Conservation (phyloP, 1,140 invertebrate genomes). For the Drosophila ogumai region DNA sequence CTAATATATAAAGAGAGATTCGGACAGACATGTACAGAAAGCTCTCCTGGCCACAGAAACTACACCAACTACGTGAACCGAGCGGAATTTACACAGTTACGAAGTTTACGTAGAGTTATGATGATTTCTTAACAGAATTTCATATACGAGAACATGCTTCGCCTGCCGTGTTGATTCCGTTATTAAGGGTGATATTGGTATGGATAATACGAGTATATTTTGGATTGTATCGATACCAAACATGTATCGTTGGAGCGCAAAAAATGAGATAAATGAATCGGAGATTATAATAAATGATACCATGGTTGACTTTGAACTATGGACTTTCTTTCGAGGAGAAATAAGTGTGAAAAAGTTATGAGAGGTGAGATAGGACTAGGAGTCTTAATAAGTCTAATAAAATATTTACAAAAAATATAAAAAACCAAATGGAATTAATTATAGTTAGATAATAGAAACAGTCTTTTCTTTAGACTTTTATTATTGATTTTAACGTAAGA, state of each 20-base stretch:
- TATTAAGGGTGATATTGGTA: conserved; percentile 12
- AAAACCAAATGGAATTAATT: not conserved
- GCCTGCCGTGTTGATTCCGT: conserved; percentile 86
- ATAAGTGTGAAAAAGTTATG: not conserved
- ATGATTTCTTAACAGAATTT: conserved; percentile 91
- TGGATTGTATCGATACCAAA: conserved; percentile 29
- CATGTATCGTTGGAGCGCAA: conserved; percentile 50
- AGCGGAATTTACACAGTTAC: conserved; percentile 41
- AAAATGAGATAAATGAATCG: conserved; percentile 73
- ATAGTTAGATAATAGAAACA: not conserved
- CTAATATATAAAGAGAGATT: not conserved
- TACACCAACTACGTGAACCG: conserved; percentile 49
- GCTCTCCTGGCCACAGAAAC: conserved; percentile 37
- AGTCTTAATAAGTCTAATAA: not conserved
- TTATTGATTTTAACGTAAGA: not conserved
- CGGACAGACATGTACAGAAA: conserved; percentile 35
- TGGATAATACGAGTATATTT: conserved; percentile 18
- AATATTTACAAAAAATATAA: not conserved
- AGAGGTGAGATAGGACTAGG: not conserved
- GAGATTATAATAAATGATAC: conserved; percentile 53
- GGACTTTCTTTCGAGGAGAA: not conserved
- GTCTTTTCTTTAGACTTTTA: not conserved
- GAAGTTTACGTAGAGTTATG: conserved; percentile 38
- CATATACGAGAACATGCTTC: conserved; percentile 93
- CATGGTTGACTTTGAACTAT: conserved; percentile 10